These are phyloP conservation scores for Syngnathoides biaculeatus DNA, from an alignment of 2,113 vertebrate genomes.

Conservation along the genomic window DNA sequence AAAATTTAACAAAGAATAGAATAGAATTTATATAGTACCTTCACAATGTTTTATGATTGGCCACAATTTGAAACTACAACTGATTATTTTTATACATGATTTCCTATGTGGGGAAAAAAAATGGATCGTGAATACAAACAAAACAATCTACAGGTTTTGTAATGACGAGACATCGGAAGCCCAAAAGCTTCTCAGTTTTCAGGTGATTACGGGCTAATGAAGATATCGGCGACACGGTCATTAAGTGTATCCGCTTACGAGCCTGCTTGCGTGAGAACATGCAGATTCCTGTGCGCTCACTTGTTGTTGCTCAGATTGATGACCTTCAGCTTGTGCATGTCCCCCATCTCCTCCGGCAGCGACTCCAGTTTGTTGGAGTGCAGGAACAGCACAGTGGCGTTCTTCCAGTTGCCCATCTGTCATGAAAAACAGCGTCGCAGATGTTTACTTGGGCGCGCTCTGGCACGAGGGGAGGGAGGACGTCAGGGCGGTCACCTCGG, in stretches of 20 bases:
- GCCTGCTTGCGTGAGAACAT: not conserved
- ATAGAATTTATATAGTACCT: not conserved
- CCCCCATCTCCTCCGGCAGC: slow-evolving; percentile 96
- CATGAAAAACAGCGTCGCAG: slow-evolving; percentile 24
- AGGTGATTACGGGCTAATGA: not conserved
- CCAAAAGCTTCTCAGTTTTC: not conserved
- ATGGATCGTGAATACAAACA: not conserved
- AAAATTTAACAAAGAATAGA: not conserved
- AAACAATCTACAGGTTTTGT: not conserved
- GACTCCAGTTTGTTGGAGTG: slow-evolving; percentile 97
- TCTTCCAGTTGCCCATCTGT: slow-evolving; percentile 92
- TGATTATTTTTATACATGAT: not conserved
- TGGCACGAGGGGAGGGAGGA: not conserved
- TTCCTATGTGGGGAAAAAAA: not conserved
- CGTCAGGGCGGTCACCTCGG: slow-evolving; percentile 76
- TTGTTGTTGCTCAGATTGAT: slow-evolving; percentile 97
- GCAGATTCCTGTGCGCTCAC: slow-evolving; percentile 71
- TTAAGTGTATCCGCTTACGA: not conserved
- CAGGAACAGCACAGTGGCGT: slow-evolving; percentile 88
- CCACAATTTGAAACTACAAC: not conserved
- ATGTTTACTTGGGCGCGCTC: not conserved
- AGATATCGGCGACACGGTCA: not conserved
- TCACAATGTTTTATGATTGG: not conserved
- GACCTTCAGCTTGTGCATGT: slow-evolving; percentile 95
- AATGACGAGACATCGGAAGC: not conserved